These are phyloP conservation scores for Chelon auratus DNA, from an alignment of 2,797 vertebrate species.

Conservation along the genomic window DNA sequence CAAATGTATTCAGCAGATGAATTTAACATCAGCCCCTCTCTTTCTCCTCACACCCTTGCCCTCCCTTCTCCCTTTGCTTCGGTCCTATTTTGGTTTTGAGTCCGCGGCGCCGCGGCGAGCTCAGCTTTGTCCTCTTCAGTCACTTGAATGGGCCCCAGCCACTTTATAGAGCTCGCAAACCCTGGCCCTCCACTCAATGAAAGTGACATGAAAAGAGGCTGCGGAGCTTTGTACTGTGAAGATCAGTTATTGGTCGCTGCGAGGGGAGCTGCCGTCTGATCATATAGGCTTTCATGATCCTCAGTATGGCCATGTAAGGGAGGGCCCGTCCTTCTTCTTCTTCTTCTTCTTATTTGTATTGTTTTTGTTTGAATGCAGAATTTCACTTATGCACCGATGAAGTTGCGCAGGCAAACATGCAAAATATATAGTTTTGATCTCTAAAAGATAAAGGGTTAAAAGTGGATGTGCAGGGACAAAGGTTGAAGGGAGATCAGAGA, in stretches of 20 bases:
- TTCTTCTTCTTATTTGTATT: no score
- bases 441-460: constrained; percentile 15
- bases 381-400: constrained; percentile 39
- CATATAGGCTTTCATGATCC: constrained; percentile 82
- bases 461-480: constrained; percentile 7
- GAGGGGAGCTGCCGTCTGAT: constrained; percentile 81
- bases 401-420: constrained; percentile 22
- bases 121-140: constrained; percentile 84
- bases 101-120: constrained; percentile 63
- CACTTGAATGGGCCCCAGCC: constrained; percentile 79
- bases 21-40: constrained; percentile 47
- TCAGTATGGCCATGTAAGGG: constrained; percentile 71
- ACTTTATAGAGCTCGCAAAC: constrained; percentile 78
- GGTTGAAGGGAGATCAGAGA: neutral
- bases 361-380: constrained; percentile 2
- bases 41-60: constrained; percentile 32
- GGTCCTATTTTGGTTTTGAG: constrained; percentile 80
- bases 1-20: constrained; percentile 60
- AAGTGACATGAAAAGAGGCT: constrained; percentile 88
- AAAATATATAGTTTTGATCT: constrained; percentile 25
- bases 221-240: constrained; percentile 86
- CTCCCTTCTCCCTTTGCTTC: constrained; percentile 55
- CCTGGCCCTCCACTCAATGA: constrained; percentile 80
- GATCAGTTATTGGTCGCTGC: constrained; percentile 83
- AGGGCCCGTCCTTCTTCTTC: no score